phyloP scores from a whole-genome alignment of 2,888 invertebrate genomes.

The Sminthurinus aureus region DNA sequence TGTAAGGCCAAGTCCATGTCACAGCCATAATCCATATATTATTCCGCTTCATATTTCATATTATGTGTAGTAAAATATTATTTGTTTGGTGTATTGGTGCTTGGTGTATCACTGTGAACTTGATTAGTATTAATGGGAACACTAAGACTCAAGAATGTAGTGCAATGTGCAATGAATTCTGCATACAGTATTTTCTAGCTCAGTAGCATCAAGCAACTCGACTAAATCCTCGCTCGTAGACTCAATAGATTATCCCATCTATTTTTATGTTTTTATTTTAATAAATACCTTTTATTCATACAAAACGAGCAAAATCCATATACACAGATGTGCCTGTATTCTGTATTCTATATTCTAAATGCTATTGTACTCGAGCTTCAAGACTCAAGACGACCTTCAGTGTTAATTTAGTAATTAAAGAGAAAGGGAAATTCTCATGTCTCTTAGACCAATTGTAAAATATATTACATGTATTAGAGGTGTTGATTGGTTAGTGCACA shows the following conservation, averaged over 20 bases:
- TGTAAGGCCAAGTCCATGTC: not conserved
- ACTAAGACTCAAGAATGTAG: not conserved
- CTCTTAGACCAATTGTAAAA: no score
- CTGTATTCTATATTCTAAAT: not conserved
- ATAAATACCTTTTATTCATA: not conserved
- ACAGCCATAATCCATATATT: not conserved
- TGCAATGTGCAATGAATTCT: no score
- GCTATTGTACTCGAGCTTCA: not conserved
- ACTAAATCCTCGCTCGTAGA: not conserved
- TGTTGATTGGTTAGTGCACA: not conserved
- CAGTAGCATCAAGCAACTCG: not conserved
- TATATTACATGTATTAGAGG: not conserved
- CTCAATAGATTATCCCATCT: not conserved
- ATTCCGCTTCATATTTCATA: no score
- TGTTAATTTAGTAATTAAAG: not conserved
- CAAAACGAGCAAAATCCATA: not conserved
- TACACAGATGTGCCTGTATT: not conserved
- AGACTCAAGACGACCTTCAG: not conserved
- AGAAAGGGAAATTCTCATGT: not conserved
- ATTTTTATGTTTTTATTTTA: not conserved
- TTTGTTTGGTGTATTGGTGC: not conserved
- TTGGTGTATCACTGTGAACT: not conserved
- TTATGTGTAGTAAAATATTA: not conserved
- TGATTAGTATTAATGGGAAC: not conserved
- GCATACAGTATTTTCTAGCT: not conserved